A percentile compares a stretch with the other conserved stretches of the same genome.
phyloP scores from a whole-genome alignment of 1,140 invertebrate species.

The Apis cerana region DNA sequence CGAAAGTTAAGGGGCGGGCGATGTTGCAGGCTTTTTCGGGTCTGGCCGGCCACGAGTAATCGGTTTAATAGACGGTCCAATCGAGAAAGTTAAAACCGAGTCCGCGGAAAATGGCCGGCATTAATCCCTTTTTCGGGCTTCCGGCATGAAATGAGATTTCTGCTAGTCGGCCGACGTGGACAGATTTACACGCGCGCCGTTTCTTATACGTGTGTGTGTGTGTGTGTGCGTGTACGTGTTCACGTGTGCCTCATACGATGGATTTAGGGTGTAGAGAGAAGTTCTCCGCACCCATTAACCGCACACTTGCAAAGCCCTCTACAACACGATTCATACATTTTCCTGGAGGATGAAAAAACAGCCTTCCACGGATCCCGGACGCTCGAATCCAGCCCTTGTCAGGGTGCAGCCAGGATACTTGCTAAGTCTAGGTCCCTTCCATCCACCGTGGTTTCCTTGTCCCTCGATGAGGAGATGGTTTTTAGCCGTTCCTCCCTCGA shows the following conservation, averaged over 20 bases:
- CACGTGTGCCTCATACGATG: slow-evolving; percentile 57
- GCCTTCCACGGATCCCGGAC: background rate
- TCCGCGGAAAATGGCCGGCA: slow-evolving; percentile 72
- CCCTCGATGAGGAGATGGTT: background rate
- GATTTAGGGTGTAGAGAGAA: slow-evolving; percentile 76
- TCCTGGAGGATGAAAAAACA: slow-evolving; percentile 79
- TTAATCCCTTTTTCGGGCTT: slow-evolving; percentile 78
- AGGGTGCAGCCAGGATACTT: background rate
- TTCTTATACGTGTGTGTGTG: slow-evolving; percentile 14
- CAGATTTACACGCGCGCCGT: slow-evolving; percentile 37
- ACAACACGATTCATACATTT: slow-evolving; percentile 82
- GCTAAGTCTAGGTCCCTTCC: background rate
- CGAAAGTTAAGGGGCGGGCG: no score
- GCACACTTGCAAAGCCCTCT: slow-evolving; percentile 77
- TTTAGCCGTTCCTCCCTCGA: no score
- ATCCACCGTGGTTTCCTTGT: background rate
- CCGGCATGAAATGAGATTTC: slow-evolving; percentile 77
- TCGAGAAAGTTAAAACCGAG: slow-evolving; percentile 78
- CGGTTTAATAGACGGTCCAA: slow-evolving; percentile 76
- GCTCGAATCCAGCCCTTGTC: background rate
- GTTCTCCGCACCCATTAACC: slow-evolving; percentile 78
- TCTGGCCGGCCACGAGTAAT: slow-evolving; percentile 74
- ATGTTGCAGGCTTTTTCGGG: slow-evolving; percentile 67
- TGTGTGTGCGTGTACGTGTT: slow-evolving; percentile 24
- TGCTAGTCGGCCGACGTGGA: slow-evolving; percentile 65